These are phyloP conservation scores for Clarias macrocephalus DNA, from an alignment of 2,113 vertebrate genomes.

Conservation along the genomic window DNA sequence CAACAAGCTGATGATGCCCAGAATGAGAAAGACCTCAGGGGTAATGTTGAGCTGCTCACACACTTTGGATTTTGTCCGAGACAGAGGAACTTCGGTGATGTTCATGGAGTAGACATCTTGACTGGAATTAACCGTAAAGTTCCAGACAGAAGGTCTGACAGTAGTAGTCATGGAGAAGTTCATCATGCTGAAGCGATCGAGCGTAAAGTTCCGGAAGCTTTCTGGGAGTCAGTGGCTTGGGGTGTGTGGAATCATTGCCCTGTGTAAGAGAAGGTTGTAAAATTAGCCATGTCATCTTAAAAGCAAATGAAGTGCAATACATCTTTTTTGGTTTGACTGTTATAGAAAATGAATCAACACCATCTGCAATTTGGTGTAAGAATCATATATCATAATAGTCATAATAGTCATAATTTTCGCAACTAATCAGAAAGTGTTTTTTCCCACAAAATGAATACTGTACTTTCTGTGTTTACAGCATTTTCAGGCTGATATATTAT, in stretches of 20 bases:
- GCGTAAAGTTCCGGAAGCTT: not conserved
- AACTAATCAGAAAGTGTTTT: not conserved
- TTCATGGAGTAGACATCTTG: not conserved
- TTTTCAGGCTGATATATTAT: not conserved
- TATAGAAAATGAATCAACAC: not conserved
- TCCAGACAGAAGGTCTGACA: constrained; percentile 23
- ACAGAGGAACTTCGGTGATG: constrained; percentile 1
- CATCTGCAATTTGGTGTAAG: not conserved
- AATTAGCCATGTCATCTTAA: not conserved
- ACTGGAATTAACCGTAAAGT: constrained; percentile 40
- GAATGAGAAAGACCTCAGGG: constrained; percentile 79
- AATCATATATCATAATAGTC: no score
- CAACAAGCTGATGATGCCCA: constrained; percentile 82
- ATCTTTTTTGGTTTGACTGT: not conserved
- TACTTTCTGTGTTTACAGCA: not conserved
- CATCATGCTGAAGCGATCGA: not conserved
- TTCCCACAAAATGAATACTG: no score
- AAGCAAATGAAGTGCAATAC: not conserved
- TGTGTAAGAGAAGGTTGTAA: not conserved
- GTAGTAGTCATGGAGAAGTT: not conserved
- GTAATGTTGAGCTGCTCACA: constrained; percentile 85
- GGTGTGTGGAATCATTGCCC: constrained; percentile 19
- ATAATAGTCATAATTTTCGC: not conserved
- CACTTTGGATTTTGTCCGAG: constrained; percentile 59
- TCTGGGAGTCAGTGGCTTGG: constrained; percentile 8